These are phyloP conservation scores for Nylanderia fulva DNA, from an alignment of 1,140 invertebrate species.

Conservation along the genomic window DNA sequence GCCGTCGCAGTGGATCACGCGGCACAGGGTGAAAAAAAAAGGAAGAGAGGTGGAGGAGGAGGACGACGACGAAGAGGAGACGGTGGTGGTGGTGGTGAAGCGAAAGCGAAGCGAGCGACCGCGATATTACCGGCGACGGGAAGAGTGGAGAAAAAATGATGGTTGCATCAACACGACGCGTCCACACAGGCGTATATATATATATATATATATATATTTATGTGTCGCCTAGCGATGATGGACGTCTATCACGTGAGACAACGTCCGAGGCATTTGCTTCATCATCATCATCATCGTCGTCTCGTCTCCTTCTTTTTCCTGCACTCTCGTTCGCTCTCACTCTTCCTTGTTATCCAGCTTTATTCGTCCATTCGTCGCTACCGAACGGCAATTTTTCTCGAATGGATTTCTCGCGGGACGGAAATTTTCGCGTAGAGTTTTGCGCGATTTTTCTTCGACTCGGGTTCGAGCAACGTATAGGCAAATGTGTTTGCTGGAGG, in stretches of 20 bases:
- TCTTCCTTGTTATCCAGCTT: neutral
- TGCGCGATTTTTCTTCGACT: neutral
- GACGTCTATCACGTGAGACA: constrained; percentile 77
- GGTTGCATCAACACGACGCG: constrained; percentile 69
- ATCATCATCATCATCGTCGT: constrained; percentile 23
- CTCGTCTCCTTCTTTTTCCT: neutral
- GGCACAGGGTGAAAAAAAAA: constrained; percentile 31
- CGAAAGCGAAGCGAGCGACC: constrained; percentile 55
- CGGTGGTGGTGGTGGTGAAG: constrained; percentile 14
- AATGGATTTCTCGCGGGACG: neutral
- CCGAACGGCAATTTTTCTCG: constrained; percentile 7
- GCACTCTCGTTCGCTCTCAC: constrained; percentile 4
- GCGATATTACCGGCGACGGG: constrained; percentile 67
- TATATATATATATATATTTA: no score
- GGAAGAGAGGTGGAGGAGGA: neutral
- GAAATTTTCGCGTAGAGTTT: neutral
- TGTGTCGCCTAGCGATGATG: no score
- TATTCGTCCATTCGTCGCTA: neutral
- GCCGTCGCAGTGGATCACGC: constrained; percentile 70
- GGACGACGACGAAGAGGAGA: constrained; percentile 10
- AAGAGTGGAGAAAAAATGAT: constrained; percentile 64
- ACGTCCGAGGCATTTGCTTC: constrained; percentile 61
- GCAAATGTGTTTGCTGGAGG: neutral
- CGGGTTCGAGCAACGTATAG: neutral
- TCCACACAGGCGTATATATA: constrained; percentile 59